Evolutionary conservation across 2,888 invertebrate genomes (phyloP).

Genomic region (Lomographa bimaculata): DNA sequence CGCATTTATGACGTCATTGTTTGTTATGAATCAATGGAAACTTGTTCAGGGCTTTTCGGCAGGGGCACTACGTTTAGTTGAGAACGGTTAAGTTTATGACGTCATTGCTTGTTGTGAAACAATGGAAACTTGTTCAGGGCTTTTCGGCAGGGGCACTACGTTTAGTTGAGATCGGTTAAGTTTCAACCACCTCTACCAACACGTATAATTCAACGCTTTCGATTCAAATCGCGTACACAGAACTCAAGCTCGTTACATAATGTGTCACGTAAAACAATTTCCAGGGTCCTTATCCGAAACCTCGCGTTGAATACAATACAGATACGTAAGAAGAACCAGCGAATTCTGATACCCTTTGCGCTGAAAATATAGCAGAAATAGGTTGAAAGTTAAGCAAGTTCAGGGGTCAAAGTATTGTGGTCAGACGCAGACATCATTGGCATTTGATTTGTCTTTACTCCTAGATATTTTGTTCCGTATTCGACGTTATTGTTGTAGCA

Average conservation of each 20-base stretch:
- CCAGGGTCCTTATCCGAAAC: constrained; percentile 59
- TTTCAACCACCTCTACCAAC: not conserved
- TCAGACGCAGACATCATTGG: constrained; percentile 27
- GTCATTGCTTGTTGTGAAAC: no score
- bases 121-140: no score
- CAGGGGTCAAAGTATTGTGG: constrained; percentile 23
- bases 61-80: no score
- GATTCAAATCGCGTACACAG: constrained; percentile 37
- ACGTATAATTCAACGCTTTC: constrained; percentile 15
- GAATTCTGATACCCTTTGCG: constrained; percentile 24
- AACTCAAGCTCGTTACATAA: constrained; percentile 52
- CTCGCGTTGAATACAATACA: constrained; percentile 57
- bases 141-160: no score
- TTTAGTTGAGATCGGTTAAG: no score
- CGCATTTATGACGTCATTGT: no score
- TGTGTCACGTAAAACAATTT: constrained; percentile 73
- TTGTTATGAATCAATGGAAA: no score
- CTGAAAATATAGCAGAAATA: no score
- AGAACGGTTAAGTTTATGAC: no score
- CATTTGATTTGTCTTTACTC: constrained; percentile 30
- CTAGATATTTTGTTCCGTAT: constrained; percentile 26
- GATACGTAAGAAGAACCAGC: constrained; percentile 28
- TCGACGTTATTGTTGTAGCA: constrained; percentile 15
- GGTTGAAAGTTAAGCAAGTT: constrained; percentile 5
- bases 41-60: no score